Evolutionary conservation across 2,888 invertebrate species (phyloP).

Genomic region (Nezara viridula): DNA sequence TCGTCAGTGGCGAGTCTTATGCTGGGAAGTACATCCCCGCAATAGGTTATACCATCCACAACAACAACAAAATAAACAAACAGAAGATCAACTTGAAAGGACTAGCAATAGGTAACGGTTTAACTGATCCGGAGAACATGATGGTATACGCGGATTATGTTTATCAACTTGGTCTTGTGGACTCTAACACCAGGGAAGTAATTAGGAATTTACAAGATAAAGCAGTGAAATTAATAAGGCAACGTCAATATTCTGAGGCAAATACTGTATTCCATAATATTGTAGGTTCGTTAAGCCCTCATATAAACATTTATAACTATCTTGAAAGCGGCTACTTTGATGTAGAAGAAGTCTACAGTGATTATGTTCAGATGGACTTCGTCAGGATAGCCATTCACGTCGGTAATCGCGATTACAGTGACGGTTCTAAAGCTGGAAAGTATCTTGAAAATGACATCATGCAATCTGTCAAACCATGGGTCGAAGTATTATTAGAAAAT

Average conservation of each 20-base stretch:
- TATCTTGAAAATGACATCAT: conserved; percentile 83
- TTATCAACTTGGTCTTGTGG: conserved; percentile 77
- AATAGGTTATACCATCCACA: conserved; percentile 79
- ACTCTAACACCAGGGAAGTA: conserved; percentile 73
- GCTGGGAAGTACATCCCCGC: conserved; percentile 87
- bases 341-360: conserved; percentile 61
- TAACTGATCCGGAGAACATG: conserved; percentile 84
- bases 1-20: conserved; percentile 90
- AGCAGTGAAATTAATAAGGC: conserved; percentile 75
- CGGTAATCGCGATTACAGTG: conserved; percentile 74
- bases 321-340: conserved; percentile 74
- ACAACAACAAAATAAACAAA: conserved; percentile 74
- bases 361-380: conserved; percentile 63
- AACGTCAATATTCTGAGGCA: conserved; percentile 78
- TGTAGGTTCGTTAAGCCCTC: neutral
- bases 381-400: conserved; percentile 81
- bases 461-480: conserved; percentile 82
- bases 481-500: conserved; percentile 77
- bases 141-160: conserved; percentile 83
- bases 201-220: conserved; percentile 76
- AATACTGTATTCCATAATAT: conserved; percentile 80
- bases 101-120: conserved; percentile 84
- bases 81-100: conserved; percentile 80
- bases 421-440: conserved; percentile 74
- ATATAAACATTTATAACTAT: conserved; percentile 81